Percentiles rank a stretch among this genome's conserved stretches.
Conservation (phyloP, 1,140 invertebrate genomes). For the Leptinotarsa lineolata region DNA sequence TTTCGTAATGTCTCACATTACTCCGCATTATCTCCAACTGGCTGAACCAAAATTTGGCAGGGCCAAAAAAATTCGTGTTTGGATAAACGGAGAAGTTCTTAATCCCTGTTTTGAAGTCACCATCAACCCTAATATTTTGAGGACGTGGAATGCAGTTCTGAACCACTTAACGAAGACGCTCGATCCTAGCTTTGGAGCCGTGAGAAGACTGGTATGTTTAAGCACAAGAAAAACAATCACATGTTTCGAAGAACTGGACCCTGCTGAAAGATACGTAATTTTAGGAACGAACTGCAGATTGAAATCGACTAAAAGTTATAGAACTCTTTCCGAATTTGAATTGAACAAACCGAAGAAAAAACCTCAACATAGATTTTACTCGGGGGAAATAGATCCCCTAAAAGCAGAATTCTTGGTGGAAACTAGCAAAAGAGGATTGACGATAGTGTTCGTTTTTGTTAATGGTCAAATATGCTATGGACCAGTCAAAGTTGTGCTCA, state of each 20-base stretch:
- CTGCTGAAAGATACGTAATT: slow-evolving; percentile 9
- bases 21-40: not conserved
- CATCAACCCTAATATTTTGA: slow-evolving; percentile 11
- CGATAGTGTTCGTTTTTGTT: slow-evolving; percentile 5
- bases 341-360: slow-evolving; percentile 18
- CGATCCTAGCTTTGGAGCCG: slow-evolving; percentile 10
- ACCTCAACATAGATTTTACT: slow-evolving; percentile 10
- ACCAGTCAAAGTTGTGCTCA: slow-evolving; percentile 16
- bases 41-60: slow-evolving; percentile 19
- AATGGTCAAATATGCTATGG: slow-evolving; percentile 12
- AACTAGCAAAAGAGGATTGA: slow-evolving; percentile 3
- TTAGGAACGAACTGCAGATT: slow-evolving; percentile 3
- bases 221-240: not conserved
- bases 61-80: slow-evolving; percentile 7
- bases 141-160: slow-evolving; percentile 18
- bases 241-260: slow-evolving; percentile 11
- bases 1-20: not conserved
- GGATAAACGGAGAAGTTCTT: not conserved
- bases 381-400: slow-evolving; percentile 1
- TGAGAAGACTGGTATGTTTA: slow-evolving; percentile 9
- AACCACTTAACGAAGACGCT: slow-evolving; percentile 6
- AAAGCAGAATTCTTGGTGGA: slow-evolving; percentile 1
- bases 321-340: slow-evolving; percentile 15
- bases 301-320: not conserved
- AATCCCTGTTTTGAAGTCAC: slow-evolving; percentile 2